phyloP scores from a whole-genome alignment of 2,797 vertebrate genomes.

The Telmatherina bonti region DNA sequence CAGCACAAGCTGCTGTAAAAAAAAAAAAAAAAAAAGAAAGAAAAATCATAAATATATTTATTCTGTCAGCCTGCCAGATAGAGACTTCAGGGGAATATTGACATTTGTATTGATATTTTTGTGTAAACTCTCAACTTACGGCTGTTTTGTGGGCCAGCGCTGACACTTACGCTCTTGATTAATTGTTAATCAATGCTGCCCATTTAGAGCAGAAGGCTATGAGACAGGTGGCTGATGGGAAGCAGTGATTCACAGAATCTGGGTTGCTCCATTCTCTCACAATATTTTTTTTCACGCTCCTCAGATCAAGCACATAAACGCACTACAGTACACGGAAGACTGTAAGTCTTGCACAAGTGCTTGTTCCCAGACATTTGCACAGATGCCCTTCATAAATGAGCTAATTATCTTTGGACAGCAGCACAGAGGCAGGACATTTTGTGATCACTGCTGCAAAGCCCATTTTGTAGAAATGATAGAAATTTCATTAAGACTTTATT shows the following conservation, averaged over 20 bases:
- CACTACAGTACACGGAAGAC: slow-evolving; percentile 13
- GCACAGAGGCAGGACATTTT: slow-evolving; percentile 11
- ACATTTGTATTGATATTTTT: slow-evolving; percentile 41
- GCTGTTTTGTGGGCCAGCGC: slow-evolving; percentile 4
- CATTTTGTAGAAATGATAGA: slow-evolving; percentile 4
- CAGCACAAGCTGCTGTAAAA: too few species aligned
- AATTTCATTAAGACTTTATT: slow-evolving; percentile 44
- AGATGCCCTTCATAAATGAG: slow-evolving; percentile 15
- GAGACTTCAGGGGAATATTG: slow-evolving; percentile 23
- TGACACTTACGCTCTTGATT: slow-evolving; percentile 25
- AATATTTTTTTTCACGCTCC: slow-evolving; percentile 25
- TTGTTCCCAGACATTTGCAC: slow-evolving; percentile 35
- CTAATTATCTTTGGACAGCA: slow-evolving; percentile 30
- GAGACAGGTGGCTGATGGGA: slow-evolving; percentile 46
- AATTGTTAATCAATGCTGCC: slow-evolving; percentile 36
- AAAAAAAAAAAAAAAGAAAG: background rate
- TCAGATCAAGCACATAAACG: slow-evolving; percentile 9
- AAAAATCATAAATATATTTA: slow-evolving; percentile 4
- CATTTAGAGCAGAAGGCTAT: slow-evolving; percentile 24
- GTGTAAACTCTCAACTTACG: slow-evolving; percentile 19
- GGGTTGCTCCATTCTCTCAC: slow-evolving; percentile 34
- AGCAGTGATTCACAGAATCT: slow-evolving; percentile 47
- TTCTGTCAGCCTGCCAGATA: slow-evolving; percentile 13
- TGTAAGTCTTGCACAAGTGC: slow-evolving; percentile 29
- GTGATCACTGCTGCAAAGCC: slow-evolving; percentile 6